Conservation (phyloP, 2,888 invertebrate genomes). For the Cylindroiulus punctatus region DNA sequence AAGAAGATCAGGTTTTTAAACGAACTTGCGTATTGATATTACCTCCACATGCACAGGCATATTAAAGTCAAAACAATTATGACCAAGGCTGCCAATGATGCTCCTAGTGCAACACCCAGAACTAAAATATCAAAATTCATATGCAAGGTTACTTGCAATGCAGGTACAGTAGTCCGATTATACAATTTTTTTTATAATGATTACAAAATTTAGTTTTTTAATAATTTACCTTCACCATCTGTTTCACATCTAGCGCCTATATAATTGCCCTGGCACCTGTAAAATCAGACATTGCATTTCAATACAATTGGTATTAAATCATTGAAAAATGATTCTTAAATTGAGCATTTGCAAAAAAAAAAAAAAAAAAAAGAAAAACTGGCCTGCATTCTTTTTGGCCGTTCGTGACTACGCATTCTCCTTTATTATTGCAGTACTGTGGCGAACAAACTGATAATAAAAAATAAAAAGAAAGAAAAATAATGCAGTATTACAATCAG, state of each 20-base stretch:
- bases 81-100: conserved; percentile 86
- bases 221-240: conserved; percentile 76
- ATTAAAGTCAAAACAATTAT: conserved; percentile 88
- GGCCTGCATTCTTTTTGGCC: conserved; percentile 82
- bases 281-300: conserved; percentile 60
- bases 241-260: conserved; percentile 90
- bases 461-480: conserved; percentile 44
- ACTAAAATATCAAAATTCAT: conserved; percentile 67
- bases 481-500: background rate
- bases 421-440: conserved; percentile 83
- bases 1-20: background rate
- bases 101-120: conserved; percentile 88
- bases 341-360: background rate
- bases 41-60: conserved; percentile 92
- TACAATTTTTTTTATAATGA: too few relatives aligned
- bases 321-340: background rate
- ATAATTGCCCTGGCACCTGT: conserved; percentile 83
- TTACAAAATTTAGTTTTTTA: too few relatives aligned
- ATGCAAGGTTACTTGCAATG: too few relatives aligned
- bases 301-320: background rate
- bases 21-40: conserved; percentile 61
- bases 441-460: conserved; percentile 72
- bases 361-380: conserved; percentile 64
- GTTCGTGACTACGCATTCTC: conserved; percentile 81
- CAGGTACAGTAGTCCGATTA: too few relatives aligned